These are phyloP conservation scores for Amphiprion clarkii DNA, from an alignment of 2,797 vertebrate species.

Conservation along the genomic window DNA sequence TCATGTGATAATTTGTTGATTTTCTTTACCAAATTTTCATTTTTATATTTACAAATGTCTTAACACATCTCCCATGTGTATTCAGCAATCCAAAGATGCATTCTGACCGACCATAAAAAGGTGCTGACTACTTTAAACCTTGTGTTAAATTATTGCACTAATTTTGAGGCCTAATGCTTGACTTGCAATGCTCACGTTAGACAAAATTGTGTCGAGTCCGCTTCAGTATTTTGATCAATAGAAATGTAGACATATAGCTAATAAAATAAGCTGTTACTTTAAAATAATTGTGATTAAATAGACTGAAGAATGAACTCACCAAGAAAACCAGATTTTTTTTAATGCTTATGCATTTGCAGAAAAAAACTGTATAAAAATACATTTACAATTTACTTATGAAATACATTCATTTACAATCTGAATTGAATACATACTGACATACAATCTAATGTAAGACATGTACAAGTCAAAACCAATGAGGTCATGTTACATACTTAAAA, in stretches of 20 bases:
- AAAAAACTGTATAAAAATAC: constrained; percentile 73
- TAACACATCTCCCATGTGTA: background rate
- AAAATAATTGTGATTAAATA: background rate
- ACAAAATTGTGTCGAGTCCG: background rate
- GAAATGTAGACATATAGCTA: background rate
- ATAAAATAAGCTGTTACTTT: too few species aligned
- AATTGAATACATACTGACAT: constrained; percentile 47
- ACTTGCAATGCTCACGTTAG: background rate
- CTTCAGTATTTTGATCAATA: background rate
- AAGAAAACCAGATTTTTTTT: background rate
- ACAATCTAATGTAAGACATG: constrained; percentile 37
- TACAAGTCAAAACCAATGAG: constrained; percentile 44
- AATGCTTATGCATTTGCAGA: constrained; percentile 49
- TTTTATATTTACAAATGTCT: background rate
- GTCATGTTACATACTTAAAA: constrained; percentile 37
- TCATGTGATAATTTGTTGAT: too few species aligned
- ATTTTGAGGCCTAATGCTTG: background rate
- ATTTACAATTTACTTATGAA: constrained; percentile 73
- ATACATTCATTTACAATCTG: constrained; percentile 70
- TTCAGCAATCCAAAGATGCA: background rate
- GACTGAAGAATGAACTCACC: background rate
- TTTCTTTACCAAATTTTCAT: too few species aligned
- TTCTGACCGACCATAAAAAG: background rate
- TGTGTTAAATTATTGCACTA: background rate
- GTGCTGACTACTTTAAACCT: background rate